Evolutionary conservation across 2,113 vertebrate species (phyloP), one percentile per base, ranked within the genome.

Genomic region (Hippocampus barbouri): DNA sequence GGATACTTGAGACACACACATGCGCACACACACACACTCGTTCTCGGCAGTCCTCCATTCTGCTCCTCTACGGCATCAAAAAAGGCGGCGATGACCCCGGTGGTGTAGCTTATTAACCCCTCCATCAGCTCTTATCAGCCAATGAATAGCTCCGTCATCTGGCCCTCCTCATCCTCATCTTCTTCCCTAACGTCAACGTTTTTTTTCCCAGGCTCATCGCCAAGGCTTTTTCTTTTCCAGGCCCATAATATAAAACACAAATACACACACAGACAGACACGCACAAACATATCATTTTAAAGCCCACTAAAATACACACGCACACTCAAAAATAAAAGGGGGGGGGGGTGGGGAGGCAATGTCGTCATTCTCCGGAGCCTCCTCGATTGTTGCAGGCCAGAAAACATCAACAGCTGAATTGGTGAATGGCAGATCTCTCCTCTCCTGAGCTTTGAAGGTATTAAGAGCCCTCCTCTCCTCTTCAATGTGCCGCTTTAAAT

Each of bases 381-480:
- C 92, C 88, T 87, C 90, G 86, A 82, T 91, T 90, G 91, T 90
- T 86, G 82, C 88, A 90, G 92, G 94, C 91, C 94, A 97, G 95
- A 98, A 95, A 94, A 94, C 87, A 94, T 94, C 92, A 94, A 96
- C 94, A 96, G 94, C 92, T 79, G 91, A 95, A 97, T 98, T 97
- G 95, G 97, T 98, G 95, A 98, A 97, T 97, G 94, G 92, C 91
- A 94, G 94, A 96, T 96, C 97, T 96, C 92, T 93, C 89, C 87
- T 70, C 86, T 88, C 92, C 64, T 66, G 8, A 11, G 95, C 97
- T 98, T 98, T 98, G 96, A 98, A 96, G 96, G 96, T 94, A 98
- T 99, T 99, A 99, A 94, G 94, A 93, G 93, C 94, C 94, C 94
- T 95, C 94, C 94, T 95, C 92, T 93, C 94, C 94, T 97, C 94